These are phyloP conservation scores for Oreochromis tanganicae DNA, from an alignment of 2,113 vertebrate species.

Conservation along the genomic window DNA sequence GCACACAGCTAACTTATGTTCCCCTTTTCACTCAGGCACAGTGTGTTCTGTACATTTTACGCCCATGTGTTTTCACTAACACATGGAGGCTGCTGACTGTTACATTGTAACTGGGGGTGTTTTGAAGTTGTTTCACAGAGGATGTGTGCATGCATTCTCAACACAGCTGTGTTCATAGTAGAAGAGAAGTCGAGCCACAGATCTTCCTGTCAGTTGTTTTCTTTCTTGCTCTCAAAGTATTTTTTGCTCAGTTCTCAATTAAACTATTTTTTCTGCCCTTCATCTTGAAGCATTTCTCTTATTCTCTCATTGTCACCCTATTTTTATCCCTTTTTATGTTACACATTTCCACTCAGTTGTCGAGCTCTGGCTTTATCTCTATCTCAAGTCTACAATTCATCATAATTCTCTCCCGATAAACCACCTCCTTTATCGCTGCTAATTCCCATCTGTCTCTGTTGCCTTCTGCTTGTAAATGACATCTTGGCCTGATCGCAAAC, in stretches of 20 bases:
- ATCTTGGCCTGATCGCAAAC: conserved; percentile 54
- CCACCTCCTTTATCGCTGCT: not conserved
- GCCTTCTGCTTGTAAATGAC: not conserved
- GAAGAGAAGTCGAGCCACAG: not conserved
- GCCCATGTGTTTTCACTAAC: conserved; percentile 15
- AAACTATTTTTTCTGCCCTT: not conserved
- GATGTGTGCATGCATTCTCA: not conserved
- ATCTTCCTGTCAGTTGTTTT: conserved; percentile 64
- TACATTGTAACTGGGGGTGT: conserved; percentile 25
- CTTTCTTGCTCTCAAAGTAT: not conserved
- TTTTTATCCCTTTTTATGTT: not conserved
- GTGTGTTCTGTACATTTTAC: conserved; percentile 10
- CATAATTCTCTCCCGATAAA: not conserved
- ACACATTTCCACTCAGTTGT: not conserved
- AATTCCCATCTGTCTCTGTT: not conserved
- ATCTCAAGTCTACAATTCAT: not conserved
- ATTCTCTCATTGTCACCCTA: not conserved
- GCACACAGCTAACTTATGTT: not conserved
- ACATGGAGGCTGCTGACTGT: not conserved
- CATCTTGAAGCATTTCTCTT: not conserved
- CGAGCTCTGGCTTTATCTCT: not conserved
- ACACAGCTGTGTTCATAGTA: conserved; percentile 43
- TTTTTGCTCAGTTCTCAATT: not conserved
- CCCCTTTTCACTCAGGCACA: not conserved
- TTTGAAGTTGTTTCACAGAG: conserved; percentile 23